Base-by-base conservation (phyloP, 2,113 vertebrate species). In the Trachemys scripta region DNA sequence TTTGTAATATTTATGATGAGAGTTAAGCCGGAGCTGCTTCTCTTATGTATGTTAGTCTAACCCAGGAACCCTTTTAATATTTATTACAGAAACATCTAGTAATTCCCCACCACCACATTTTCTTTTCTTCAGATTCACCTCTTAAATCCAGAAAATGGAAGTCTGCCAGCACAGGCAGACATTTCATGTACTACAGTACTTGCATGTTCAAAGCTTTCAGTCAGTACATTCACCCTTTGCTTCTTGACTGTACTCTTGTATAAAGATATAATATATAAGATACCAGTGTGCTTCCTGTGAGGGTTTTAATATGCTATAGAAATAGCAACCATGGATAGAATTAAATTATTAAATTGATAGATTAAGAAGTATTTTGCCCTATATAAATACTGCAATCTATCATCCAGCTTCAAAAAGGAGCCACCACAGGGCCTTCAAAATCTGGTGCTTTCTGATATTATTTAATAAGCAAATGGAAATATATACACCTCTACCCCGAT, bases 1-100 rank as follows among this genome's bases (percentile, higher is more conserved):
- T 91, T 91, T 95, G 84, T 95, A 96, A 96, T 96, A 96, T 96
- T 95, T 92, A 96, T 93, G 54, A 95, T 75, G 84, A 92, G 84
- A 95, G 65, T 88, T 91, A 93, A 93, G 85, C 56, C 82, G 96
- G 89, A 90, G 62, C 49, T 82, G 19, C 85, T 92, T 94, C 82
- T 95, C 38, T 89, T 93, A 87, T 69, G 9, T 17, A 59, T 90
- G 85, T 80, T 95, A 93, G 69, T 89, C 93, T 91, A 93, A 96
- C 49, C 31, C 84, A 42, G 78, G 94, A 95, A 87, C 3, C 24
- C 8, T 82, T 96, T 96, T 81, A 83, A 85, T 95, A 96, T 92
- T 94, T 97, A 89, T 91, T 95, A 75, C 85, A 94, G 82, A 95
- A 96, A 87, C 4, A 87, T 82, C 31, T 50, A 87, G 20, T 19